These are phyloP conservation scores for Amiota minor DNA, from an alignment of 2,888 invertebrate species.

Conservation along the genomic window DNA sequence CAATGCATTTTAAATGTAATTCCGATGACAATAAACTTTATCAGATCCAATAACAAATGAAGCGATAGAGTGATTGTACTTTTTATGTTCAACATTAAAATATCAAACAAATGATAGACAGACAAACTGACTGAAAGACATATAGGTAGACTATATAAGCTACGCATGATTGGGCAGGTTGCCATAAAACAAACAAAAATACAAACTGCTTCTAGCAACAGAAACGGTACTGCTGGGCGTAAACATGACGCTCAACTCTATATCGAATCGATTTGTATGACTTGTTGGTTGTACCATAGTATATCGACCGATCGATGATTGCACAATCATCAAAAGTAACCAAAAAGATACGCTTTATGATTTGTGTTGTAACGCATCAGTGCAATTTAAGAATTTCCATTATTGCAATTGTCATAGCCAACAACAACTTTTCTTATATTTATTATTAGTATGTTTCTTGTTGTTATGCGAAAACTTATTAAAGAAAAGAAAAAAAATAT, in stretches of 20 bases:
- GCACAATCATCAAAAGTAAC: slow-evolving; percentile 17
- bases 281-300: no score
- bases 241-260: not conserved
- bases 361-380: slow-evolving; percentile 53
- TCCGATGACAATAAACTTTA: no score
- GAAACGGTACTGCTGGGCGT: no score
- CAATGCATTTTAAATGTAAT: no score
- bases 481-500: slow-evolving; percentile 30
- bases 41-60: no score
- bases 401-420: slow-evolving; percentile 31
- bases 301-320: slow-evolving; percentile 31
- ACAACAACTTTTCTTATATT: not conserved
- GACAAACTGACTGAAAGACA: not conserved
- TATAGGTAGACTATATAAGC: not conserved
- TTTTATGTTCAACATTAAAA: not conserved
- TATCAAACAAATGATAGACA: not conserved
- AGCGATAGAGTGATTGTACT: no score
- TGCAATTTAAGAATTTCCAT: slow-evolving; percentile 55
- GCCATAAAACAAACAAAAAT: not conserved
- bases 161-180: slow-evolving; percentile 41
- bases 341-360: slow-evolving; percentile 59
- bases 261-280: not conserved
- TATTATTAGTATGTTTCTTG: slow-evolving; percentile 16
- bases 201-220: no score
- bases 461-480: not conserved